Base-by-base conservation (phyloP, 35 echinoderm and acorn worm species). In the Heliocidaris erythrogramma region DNA sequence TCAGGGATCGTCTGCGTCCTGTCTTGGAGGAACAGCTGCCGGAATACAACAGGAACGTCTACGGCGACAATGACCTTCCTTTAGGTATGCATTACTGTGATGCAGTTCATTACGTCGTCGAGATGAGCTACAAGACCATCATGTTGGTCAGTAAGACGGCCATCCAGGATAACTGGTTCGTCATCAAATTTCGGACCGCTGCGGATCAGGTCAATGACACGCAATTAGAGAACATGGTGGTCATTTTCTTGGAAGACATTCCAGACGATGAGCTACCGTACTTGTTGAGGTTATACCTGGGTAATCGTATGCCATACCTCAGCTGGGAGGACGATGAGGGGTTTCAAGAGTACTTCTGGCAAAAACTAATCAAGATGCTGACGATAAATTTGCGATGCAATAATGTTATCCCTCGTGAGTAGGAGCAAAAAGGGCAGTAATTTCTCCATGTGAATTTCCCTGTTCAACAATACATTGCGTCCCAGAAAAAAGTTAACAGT, bases 241-340 rank as follows among this genome's bases (percentile, higher is more conserved):
- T 92, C 47, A 48, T 92, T 13, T 92, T 92, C 49, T 24, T 48
- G 24, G 90, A 92, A 27, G 90, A 92, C 49, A 92, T 92, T 56
- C 90, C 42, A 53, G 90, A 92, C 90, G 49, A 92, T 27, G n/a
- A 92, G 17, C 49, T 56, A 17, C 90, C 90, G 13, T 92, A 32
- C 48, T 49, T 92, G 49, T 47, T 92, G 42, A 31, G 90, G 49
- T 48, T 92, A 5, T 92, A 47, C 29, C 90, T 92, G 14, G 52
- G 90, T 92, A 29, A 92, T 30, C 30, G 48, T 56, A 50, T 52
- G 16, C 90, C 90, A 11, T 92, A 56, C 49, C 9, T 92, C 5
- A 12, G n/a, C 10, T 92, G 90, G 90, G 48, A 31, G 7, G 90
- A 56, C 24, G 90, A 52, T 14, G 49, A 56, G 29, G 14, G 21